These are phyloP conservation scores for Danio albolineatus DNA, from an alignment of 2,797 vertebrate species.

Conservation along the genomic window DNA sequence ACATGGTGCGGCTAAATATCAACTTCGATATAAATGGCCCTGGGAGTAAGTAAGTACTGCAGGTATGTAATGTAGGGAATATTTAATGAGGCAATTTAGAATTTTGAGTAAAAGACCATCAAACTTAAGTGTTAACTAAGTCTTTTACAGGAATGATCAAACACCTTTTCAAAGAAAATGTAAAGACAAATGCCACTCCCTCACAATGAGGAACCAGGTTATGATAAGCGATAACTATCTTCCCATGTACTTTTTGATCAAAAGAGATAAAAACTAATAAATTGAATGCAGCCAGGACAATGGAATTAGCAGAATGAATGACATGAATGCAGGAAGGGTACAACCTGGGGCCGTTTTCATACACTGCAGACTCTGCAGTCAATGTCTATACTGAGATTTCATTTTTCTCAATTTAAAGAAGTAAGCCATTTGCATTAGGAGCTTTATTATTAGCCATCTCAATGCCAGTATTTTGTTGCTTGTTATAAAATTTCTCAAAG, in stretches of 20 bases:
- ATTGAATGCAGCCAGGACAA: background rate
- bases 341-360: background rate
- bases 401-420: background rate
- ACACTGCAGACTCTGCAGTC: background rate
- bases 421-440: background rate
- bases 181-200: background rate
- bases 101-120: too few relatives aligned
- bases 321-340: slow-evolving; percentile 68
- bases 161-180: background rate
- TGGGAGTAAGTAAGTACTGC: too few relatives aligned
- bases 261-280: background rate
- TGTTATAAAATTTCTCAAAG: background rate
- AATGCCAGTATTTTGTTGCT: background rate
- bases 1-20: too few relatives aligned
- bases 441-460: too few relatives aligned
- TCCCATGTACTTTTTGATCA: background rate
- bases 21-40: too few relatives aligned
- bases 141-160: background rate
- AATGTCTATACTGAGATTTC: background rate
- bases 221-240: too few relatives aligned
- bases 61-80: too few relatives aligned
- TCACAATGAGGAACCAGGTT: background rate
- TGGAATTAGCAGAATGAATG: slow-evolving; percentile 59
- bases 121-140: too few relatives aligned
- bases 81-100: too few relatives aligned